Base-by-base conservation (phyloP, 2,888 invertebrate genomes). In the Hydrotaea cyrtoneurina region DNA sequence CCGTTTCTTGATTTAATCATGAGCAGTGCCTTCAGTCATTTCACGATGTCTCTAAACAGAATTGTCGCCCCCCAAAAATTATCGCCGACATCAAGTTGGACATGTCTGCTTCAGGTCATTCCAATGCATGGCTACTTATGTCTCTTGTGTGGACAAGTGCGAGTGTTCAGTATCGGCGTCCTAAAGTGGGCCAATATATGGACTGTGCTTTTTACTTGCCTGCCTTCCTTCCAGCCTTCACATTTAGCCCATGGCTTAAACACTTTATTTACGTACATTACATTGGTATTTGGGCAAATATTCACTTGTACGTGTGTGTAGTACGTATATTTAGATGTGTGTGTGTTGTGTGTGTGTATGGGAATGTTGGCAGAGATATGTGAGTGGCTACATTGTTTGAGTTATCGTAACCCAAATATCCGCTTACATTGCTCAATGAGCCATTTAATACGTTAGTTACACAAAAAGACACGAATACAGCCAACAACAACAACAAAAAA, bases 351-450 rank as follows among this genome's bases (percentile, higher is more conserved):
- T 26, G 26, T 62, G 59, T 26, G 11, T 8, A 15, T 21, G 2
- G 21, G 7, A 4, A 7, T 2, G 31, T 2, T 2, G 31, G 31
- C 31, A 4, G 31, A 31, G n/a, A n/a, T n/a, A n/a, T n/a, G n/a
- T n/a, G n/a, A 66, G 39, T 43, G 17, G 17, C 21, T 66, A n/a
- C 66, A 69, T 59, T 73, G 62, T 74, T 76, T 81, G 57, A 72
- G 64, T 75, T 84, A 84, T 78, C 39, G 71, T 23, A 50, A 50
- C 72, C 57, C 57, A 75, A 76, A 81, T 78, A 76, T 81, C 72
- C 80, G 80, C 84, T 81, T 78, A 84, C 78, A 73, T 78, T 84
- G 78, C 78, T 78, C 81, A 81, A 81, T 81, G 78, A 81, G 66
- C 78, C 81, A 81, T 78, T 81, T 73, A 73, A 78, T 73, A 69